Percentiles rank a stretch among this genome's conserved stretches.
phyloP scores from a whole-genome alignment of 2,888 invertebrate species.

The Odontomyia ornata region DNA sequence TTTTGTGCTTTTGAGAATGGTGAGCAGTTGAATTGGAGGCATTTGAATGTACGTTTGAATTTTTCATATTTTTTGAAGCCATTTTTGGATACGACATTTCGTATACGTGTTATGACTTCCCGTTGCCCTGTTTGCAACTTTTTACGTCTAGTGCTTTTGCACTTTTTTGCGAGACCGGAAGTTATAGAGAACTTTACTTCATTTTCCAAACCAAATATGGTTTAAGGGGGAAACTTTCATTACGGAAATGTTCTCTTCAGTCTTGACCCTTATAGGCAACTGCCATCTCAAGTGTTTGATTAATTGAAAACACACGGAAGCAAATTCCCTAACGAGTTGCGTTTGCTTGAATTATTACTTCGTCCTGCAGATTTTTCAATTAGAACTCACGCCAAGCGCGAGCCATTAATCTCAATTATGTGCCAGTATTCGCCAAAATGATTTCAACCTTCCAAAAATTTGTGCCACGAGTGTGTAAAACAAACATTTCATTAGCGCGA shows the following conservation, averaged over 20 bases:
- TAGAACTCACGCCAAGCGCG: neutral
- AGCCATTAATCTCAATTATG: neutral
- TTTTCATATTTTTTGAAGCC: conserved; percentile 1
- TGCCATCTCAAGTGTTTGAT: no score
- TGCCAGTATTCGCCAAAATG: neutral
- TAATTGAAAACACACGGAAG: no score
- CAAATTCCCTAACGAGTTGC: no score
- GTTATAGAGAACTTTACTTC: no score
- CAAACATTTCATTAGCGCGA: neutral
- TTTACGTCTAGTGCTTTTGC: no score
- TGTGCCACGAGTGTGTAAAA: neutral
- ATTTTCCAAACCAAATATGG: neutral
- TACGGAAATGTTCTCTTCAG: neutral
- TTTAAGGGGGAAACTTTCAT: neutral
- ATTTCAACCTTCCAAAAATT: neutral
- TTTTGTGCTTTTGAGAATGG: neutral
- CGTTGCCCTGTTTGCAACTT: no score
- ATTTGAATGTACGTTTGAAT: neutral
- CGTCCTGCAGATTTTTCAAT: no score
- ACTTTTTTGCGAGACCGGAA: no score
- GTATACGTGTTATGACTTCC: conserved; percentile 45
- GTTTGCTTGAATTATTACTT: no score
- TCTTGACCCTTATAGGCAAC: no score
- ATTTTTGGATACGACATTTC: conserved; percentile 31
- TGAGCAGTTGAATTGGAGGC: neutral